A percentile compares a stretch with the other conserved stretches of the same genome.
Conservation (phyloP, 2,888 invertebrate genomes). For the Eupithecia pulchellata region DNA sequence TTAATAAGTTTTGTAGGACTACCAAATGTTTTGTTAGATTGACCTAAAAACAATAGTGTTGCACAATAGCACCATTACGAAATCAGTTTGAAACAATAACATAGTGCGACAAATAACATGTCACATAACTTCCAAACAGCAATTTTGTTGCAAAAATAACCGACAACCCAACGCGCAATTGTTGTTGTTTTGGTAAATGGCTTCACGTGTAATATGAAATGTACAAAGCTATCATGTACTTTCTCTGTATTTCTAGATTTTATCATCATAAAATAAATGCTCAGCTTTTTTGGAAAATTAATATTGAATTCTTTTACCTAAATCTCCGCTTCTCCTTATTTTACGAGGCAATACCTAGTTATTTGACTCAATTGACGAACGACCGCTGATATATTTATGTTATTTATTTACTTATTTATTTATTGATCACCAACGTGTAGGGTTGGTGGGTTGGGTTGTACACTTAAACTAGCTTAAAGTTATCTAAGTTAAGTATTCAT, state of each 20-base stretch:
- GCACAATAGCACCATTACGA: background rate
- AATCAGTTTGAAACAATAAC: constrained; percentile 6
- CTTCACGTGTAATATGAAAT: background rate
- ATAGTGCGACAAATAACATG: constrained; percentile 4
- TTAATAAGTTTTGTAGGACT: no score
- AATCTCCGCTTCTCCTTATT: background rate
- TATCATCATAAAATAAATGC: background rate
- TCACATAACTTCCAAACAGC: constrained; percentile 7
- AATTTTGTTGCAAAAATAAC: constrained; percentile 11
- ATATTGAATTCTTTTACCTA: background rate
- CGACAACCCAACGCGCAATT: constrained; percentile 1
- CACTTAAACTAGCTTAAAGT: no score
- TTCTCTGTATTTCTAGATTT: background rate
- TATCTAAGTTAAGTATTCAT: no score
- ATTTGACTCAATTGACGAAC: background rate
- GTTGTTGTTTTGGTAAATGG: background rate
- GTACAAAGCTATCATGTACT: background rate
- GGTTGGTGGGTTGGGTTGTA: no score
- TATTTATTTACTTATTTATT: no score
- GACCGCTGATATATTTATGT: background rate
- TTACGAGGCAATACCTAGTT: background rate
- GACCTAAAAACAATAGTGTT: background rate
- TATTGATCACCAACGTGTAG: no score
- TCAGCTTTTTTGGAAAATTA: background rate
- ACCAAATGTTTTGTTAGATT: background rate